Percentiles rank a stretch among this genome's conserved stretches.
phyloP scores from a whole-genome alignment of 2,113 vertebrate genomes.

The Cebidichthys violaceus region DNA sequence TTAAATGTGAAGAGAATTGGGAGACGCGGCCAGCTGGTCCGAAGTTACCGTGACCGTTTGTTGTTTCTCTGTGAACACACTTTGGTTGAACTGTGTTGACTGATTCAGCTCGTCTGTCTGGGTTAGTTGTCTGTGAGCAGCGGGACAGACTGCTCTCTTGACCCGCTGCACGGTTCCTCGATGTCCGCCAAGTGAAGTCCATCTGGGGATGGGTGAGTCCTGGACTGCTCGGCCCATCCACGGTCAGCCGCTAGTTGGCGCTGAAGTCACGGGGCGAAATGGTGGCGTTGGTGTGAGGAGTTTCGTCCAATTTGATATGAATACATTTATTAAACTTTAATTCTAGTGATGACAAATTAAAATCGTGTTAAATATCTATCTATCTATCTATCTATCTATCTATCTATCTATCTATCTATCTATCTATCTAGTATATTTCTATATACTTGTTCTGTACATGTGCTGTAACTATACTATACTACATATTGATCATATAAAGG shows the following conservation, averaged over 20 bases:
- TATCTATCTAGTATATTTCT: background rate
- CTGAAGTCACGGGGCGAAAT: background rate
- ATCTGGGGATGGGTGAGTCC: slow-evolving; percentile 23
- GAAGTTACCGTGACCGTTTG: background rate
- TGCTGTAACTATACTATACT: background rate
- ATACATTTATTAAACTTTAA: background rate
- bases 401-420: background rate
- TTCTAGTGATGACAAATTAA: background rate
- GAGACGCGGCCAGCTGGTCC: too few relatives aligned
- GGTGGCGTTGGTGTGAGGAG: background rate
- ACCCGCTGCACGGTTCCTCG: background rate
- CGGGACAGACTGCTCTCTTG: background rate
- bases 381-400: background rate
- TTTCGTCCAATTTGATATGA: background rate
- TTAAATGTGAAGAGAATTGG: background rate
- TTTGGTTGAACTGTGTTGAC: background rate
- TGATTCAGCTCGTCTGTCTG: background rate
- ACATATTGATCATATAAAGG: background rate
- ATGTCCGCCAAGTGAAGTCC: slow-evolving; percentile 5
- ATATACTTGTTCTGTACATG: too few relatives aligned
- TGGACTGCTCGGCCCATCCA: background rate
- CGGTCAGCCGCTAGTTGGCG: slow-evolving; percentile 29
- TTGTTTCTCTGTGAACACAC: background rate
- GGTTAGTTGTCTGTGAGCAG: background rate
- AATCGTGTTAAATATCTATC: background rate